Base-by-base conservation (phyloP, 2,113 vertebrate species). In the Atlantisia rogersi region DNA sequence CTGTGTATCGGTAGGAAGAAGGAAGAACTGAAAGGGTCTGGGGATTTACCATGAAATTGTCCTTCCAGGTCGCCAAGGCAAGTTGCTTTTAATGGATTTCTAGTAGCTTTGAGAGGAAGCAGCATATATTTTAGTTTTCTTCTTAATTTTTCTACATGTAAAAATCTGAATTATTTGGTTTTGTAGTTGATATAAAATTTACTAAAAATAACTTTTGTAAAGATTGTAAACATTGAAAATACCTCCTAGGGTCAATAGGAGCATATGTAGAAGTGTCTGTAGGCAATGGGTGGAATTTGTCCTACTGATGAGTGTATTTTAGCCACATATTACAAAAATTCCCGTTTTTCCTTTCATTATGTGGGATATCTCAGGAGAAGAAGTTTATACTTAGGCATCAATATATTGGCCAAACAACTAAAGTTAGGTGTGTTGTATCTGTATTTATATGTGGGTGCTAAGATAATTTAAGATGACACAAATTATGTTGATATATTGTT, bases 311-410 rank as follows among this genome's bases (percentile, higher is more conserved):
- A 65, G 46, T 62, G 5, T 50, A 28, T 67, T 93, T 94, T 40
- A 84, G 74, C 46, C 44, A 55, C 9, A 12, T 26, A 40, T 9
- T 88, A 65, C 39, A 68, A 56, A 79, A 73, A 28, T 15, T 35
- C 35, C 9, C 29, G 28, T 85, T 88, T 88, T 87, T 88, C 20
- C 31, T 92, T 85, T 90, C 6, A 15, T 8, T 39, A 4, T 69
- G 46, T 79, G 39, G 50, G 48, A 18, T 77, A 59, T 87, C 46
- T 94, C n/a, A 42, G 65, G 60, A 76, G 35, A 77, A 39, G 42
- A 62, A 83, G 18, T 8, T 71, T 59, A 40, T 63, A 8, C 24
- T 77, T 37, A 53, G 40, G 11, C 4, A 13, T 17, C 0, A 0
- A 37, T 84, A 5, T 14, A 31, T 70, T 44, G 74, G 26, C 9